Percentiles rank a stretch among this genome's conserved stretches.
phyloP scores from a whole-genome alignment of 1,140 invertebrate genomes.

The Solen grandis region DNA sequence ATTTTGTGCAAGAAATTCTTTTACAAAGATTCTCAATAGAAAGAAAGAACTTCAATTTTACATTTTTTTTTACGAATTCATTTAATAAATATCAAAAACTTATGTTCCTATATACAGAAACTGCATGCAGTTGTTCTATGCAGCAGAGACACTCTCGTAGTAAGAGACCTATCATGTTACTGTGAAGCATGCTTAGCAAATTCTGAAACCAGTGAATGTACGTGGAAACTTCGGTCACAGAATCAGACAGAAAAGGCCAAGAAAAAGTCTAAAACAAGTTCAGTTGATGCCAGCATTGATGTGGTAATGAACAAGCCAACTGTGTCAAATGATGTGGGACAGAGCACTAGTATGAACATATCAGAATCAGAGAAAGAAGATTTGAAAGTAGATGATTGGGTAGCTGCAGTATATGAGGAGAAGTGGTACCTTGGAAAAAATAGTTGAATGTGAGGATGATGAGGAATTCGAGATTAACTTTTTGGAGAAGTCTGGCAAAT shows the following conservation, averaged over 20 bases:
- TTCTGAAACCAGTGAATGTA: neutral
- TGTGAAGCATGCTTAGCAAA: neutral
- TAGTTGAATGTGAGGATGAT: neutral
- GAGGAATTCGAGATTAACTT: conserved; percentile 7
- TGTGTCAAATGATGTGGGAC: neutral
- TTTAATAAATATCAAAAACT: no score
- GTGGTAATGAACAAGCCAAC: neutral
- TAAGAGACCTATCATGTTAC: conserved; percentile 4
- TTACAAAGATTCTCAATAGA: no score
- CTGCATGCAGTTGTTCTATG: conserved; percentile 5
- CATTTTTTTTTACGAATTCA: no score
- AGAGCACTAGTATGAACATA: neutral
- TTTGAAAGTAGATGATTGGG: conserved; percentile 5
- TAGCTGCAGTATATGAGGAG: neutral
- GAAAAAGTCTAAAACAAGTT: no score
- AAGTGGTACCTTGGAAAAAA: neutral
- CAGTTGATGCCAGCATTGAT: neutral
- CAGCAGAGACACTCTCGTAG: neutral
- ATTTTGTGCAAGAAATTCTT: no score
- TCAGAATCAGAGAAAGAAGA: conserved; percentile 3
- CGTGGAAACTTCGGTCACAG: neutral
- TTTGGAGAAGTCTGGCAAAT: neutral
- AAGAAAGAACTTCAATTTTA: no score
- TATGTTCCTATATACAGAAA: no score
- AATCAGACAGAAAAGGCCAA: neutral